phyloP scores from a whole-genome alignment of 2,113 vertebrate species.

The Neotoma lepida region DNA sequence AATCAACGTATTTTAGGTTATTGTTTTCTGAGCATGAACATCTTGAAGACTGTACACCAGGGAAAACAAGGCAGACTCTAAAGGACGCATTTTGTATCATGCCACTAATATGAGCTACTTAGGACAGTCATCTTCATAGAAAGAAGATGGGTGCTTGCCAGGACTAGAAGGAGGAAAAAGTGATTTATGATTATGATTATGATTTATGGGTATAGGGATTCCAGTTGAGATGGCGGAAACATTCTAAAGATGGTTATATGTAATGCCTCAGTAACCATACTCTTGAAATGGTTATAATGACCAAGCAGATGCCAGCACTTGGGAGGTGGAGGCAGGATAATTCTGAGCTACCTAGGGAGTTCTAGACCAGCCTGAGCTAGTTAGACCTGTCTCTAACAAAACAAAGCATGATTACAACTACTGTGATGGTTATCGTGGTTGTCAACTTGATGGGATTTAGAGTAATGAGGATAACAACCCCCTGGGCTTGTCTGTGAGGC shows the following conservation, averaged over 20 bases:
- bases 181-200: not conserved
- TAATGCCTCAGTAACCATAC: not conserved
- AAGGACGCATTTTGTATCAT: not conserved
- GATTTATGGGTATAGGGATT: not conserved
- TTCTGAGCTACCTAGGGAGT: not conserved
- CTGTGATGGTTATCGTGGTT: not conserved
- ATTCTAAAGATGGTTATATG: not conserved
- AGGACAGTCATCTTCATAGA: not conserved
- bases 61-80: constrained; percentile 10
- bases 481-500: not conserved
- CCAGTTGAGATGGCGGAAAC: not conserved
- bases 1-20: too few relatives aligned
- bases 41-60: not conserved
- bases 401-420: not conserved
- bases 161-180: not conserved
- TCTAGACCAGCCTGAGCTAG: not conserved
- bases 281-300: not conserved
- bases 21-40: not conserved
- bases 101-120: not conserved
- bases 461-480: not conserved
- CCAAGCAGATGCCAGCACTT: not conserved
- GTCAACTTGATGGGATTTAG: not conserved
- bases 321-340: not conserved
- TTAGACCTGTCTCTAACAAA: not conserved
- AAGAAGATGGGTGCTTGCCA: not conserved